Conservation (phyloP, 2,888 invertebrate species). For the Automeris io region DNA sequence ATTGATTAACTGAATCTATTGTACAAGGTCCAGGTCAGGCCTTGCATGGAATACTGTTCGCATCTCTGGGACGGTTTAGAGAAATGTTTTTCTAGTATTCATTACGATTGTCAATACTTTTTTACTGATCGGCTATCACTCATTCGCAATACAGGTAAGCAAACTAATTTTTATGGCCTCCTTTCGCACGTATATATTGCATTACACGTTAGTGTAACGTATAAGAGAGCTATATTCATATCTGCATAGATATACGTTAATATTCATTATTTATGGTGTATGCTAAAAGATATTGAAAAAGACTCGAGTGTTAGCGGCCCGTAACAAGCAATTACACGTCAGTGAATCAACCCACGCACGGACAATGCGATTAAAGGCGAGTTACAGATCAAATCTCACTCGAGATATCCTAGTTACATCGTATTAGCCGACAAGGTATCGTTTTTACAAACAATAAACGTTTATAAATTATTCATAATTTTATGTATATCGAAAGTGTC, state of each 20-base stretch:
- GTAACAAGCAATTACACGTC: slow-evolving; percentile 5
- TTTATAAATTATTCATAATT: slow-evolving; percentile 35
- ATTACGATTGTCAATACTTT: too few relatives aligned
- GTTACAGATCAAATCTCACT: slow-evolving; percentile 9
- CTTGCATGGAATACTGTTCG: too few relatives aligned
- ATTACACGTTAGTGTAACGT: too few relatives aligned
- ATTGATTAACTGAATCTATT: too few relatives aligned
- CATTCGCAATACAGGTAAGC: too few relatives aligned
- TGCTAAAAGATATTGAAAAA: neutral
- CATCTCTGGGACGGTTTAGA: too few relatives aligned
- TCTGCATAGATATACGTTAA: slow-evolving; percentile 12
- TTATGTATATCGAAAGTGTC: slow-evolving; percentile 30
- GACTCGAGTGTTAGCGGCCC: slow-evolving; percentile 2
- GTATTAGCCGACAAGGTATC: slow-evolving; percentile 22
- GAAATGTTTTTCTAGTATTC: too few relatives aligned
- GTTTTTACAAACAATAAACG: slow-evolving; percentile 35
- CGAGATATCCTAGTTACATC: slow-evolving; percentile 13
- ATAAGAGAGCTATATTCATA: too few relatives aligned
- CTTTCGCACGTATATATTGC: too few relatives aligned
- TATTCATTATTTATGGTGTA: neutral
- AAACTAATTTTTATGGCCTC: too few relatives aligned
- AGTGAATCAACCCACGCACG: neutral
- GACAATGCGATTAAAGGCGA: neutral
- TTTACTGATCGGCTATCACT: too few relatives aligned
- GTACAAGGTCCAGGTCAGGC: too few relatives aligned